Conservation (phyloP, 2,113 vertebrate species). For the Anolis sagrei region DNA sequence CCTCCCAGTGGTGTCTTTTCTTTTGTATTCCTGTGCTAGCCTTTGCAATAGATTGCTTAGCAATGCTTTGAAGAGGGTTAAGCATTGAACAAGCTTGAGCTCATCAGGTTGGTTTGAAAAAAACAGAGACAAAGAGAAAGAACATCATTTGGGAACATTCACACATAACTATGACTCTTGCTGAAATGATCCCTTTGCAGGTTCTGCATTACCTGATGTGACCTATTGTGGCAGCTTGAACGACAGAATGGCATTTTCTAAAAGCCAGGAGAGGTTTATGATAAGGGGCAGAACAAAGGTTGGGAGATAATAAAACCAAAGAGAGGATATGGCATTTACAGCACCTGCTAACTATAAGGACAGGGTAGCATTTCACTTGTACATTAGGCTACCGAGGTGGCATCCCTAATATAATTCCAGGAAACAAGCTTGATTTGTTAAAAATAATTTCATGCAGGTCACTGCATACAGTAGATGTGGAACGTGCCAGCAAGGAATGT, state of each 20-base stretch:
- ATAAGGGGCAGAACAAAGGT: constrained; percentile 38
- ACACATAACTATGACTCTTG: constrained; percentile 7
- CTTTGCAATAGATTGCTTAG: background rate
- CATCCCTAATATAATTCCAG: constrained; percentile 10
- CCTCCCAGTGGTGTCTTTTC: background rate
- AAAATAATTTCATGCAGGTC: constrained; percentile 7
- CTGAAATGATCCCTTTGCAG: constrained; percentile 18
- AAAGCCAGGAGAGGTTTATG: constrained; percentile 41
- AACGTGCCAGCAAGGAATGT: background rate
- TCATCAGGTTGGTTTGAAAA: background rate
- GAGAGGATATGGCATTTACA: constrained; percentile 27
- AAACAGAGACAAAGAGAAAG: background rate
- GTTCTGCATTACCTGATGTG: constrained; percentile 23
- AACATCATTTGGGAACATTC: background rate
- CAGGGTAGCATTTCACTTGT: constrained; percentile 27
- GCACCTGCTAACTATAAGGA: constrained; percentile 29
- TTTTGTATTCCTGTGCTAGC: background rate
- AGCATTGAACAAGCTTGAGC: background rate
- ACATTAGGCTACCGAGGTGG: constrained; percentile 21
- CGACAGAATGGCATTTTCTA: constrained; percentile 45
- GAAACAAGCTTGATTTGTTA: constrained; percentile 18
- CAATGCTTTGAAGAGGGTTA: background rate
- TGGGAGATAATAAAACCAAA: constrained; percentile 31
- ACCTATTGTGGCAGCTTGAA: constrained; percentile 32
- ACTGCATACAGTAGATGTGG: background rate